These are phyloP conservation scores for Hemicrepidius hirtus DNA, from an alignment of 2,888 invertebrate species.

Conservation along the genomic window DNA sequence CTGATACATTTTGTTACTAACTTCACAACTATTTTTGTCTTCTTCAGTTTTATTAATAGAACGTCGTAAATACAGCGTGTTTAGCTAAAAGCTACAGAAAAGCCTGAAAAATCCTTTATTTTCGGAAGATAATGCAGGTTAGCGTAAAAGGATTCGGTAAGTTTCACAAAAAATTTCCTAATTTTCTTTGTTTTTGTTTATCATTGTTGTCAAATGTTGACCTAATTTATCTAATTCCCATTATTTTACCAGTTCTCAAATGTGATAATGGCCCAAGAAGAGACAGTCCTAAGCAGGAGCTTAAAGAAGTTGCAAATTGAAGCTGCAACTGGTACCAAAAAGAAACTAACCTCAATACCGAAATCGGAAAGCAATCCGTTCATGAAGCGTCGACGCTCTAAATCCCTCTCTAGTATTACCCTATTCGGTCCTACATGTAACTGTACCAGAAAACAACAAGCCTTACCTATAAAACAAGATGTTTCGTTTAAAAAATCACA, in stretches of 20 bases:
- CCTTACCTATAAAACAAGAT: slow-evolving; percentile 63
- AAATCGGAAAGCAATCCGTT: slow-evolving; percentile 64
- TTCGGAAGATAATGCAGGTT: slow-evolving; percentile 24
- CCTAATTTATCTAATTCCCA: background rate
- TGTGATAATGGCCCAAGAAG: slow-evolving; percentile 68
- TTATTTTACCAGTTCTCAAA: slow-evolving; percentile 25
- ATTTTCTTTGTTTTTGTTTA: slow-evolving; percentile 2
- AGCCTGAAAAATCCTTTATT: slow-evolving; percentile 5
- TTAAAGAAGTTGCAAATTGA: slow-evolving; percentile 70
- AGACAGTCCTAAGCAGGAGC: slow-evolving; percentile 65
- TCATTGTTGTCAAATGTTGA: slow-evolving; percentile 8
- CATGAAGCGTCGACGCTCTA: slow-evolving; percentile 67
- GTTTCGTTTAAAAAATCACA: slow-evolving; percentile 69
- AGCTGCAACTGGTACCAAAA: slow-evolving; percentile 17
- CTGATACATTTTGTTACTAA: slow-evolving; percentile 6
- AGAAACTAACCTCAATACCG: slow-evolving; percentile 27
- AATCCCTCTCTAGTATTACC: slow-evolving; percentile 69
- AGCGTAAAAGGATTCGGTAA: slow-evolving; percentile 4
- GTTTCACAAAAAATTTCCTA: background rate
- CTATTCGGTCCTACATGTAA: slow-evolving; percentile 65
- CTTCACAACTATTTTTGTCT: slow-evolving; percentile 15
- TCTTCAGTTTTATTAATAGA: slow-evolving; percentile 8
- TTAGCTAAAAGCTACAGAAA: background rate
- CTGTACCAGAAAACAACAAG: slow-evolving; percentile 63
- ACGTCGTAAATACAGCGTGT: slow-evolving; percentile 2